A percentile compares a stretch with the other conserved stretches of the same genome.
Conservation (phyloP, 1,140 invertebrate genomes). For the Tetramorium parvispinum region DNA sequence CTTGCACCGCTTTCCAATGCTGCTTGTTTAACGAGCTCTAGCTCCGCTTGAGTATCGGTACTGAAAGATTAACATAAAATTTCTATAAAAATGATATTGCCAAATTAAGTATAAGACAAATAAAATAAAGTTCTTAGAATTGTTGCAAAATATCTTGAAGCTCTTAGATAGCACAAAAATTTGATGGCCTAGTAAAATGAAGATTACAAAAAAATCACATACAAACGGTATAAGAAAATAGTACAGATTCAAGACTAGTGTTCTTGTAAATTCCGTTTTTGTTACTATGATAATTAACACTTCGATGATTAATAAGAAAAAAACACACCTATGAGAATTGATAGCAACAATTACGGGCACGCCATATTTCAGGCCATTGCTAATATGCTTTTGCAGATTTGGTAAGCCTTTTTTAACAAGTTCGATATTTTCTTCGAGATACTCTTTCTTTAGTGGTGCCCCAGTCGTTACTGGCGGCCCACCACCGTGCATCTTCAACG, state of each 20-base stretch:
- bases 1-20: slow-evolving; percentile 92
- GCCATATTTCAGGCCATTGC: slow-evolving; percentile 95
- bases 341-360: slow-evolving; percentile 98
- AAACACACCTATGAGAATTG: slow-evolving; percentile 93
- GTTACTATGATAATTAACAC: too few species aligned
- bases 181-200: background rate
- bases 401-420: slow-evolving; percentile 95
- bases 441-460: slow-evolving; percentile 93
- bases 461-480: slow-evolving; percentile 96
- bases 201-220: background rate
- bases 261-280: background rate
- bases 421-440: slow-evolving; percentile 95
- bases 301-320: background rate
- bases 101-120: too few species aligned
- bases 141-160: background rate
- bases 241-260: background rate
- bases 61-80: slow-evolving; percentile 83
- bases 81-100: background rate
- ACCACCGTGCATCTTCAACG: slow-evolving; percentile 99
- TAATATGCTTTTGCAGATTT: slow-evolving; percentile 97
- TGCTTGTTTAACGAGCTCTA: slow-evolving; percentile 92
- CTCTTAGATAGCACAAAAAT: background rate
- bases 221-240: background rate
- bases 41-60: slow-evolving; percentile 95
- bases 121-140: background rate